Conservation (phyloP, 2,113 vertebrate species). For the Prunella fulvescens region DNA sequence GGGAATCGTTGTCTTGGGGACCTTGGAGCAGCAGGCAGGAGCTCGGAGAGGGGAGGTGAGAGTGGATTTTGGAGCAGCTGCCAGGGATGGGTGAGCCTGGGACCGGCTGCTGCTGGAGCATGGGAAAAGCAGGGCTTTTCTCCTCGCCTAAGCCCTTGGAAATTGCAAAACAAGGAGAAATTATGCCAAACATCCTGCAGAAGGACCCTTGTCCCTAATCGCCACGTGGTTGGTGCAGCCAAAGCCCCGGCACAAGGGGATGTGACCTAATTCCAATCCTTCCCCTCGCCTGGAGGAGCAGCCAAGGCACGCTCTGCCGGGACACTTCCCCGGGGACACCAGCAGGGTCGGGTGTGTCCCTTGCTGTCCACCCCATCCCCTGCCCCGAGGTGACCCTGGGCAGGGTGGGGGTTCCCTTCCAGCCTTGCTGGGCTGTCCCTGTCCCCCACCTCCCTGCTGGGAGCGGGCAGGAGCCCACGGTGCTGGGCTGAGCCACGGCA, state of each 20-base stretch:
- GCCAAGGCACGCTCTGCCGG: background rate
- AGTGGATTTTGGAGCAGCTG: accelerated
- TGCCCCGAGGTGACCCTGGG: background rate
- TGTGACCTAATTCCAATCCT: slow-evolving; percentile 5
- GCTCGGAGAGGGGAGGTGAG: accelerated
- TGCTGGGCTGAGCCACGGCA: accelerated
- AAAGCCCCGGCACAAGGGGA: slow-evolving; percentile 36
- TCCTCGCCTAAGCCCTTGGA: background rate
- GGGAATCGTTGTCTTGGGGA: accelerated
- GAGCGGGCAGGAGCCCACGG: background rate
- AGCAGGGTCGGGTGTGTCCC: accelerated
- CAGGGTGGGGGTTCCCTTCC: background rate
- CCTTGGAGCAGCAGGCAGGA: background rate
- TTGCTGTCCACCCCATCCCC: background rate
- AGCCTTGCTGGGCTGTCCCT: background rate
- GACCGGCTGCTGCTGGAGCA: background rate
- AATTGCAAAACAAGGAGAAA: slow-evolving; percentile 57
- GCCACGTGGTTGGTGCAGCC: background rate
- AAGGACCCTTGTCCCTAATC: slow-evolving; percentile 56
- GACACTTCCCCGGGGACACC: background rate
- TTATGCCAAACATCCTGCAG: slow-evolving; percentile 26
- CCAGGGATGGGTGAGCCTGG: background rate
- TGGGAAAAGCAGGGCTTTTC: background rate
- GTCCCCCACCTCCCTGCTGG: accelerated
- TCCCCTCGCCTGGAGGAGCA: background rate